Conservation (phyloP, 2,113 vertebrate species). For the Oenanthe oenanthe region DNA sequence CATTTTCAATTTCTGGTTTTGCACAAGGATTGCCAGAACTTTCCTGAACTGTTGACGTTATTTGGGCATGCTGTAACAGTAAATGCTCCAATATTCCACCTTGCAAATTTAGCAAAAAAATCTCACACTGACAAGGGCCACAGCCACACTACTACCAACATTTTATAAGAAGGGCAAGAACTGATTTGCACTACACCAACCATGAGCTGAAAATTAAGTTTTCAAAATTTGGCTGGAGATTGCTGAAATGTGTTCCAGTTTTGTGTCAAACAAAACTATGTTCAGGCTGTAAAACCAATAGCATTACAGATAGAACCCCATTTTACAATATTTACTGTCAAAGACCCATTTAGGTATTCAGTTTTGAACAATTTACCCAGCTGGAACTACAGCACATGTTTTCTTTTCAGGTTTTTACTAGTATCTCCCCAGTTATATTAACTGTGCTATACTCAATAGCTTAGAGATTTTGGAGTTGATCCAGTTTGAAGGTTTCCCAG, state of each 20-base stretch:
- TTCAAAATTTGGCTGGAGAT: slow-evolving; percentile 11
- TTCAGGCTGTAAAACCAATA: neutral
- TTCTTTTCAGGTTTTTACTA: neutral
- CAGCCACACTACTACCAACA: neutral
- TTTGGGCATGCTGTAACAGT: neutral
- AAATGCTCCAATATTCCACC: neutral
- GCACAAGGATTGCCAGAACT: neutral
- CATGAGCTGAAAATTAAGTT: neutral
- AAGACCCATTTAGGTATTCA: neutral
- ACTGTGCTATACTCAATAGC: neutral
- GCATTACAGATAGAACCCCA: neutral
- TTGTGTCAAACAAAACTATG: slow-evolving; percentile 6
- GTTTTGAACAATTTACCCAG: neutral
- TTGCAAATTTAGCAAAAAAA: neutral
- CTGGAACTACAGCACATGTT: neutral
- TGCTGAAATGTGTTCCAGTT: neutral
- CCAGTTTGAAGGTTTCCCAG: neutral
- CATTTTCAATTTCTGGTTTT: neutral
- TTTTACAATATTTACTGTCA: neutral
- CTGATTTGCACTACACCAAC: neutral
- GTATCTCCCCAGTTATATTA: neutral
- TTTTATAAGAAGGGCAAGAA: neutral
- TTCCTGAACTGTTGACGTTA: neutral
- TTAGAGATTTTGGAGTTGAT: neutral
- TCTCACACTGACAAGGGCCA: neutral